Evolutionary conservation across 2,888 invertebrate species (phyloP).

Genomic region (Strigamia maritima): DNA sequence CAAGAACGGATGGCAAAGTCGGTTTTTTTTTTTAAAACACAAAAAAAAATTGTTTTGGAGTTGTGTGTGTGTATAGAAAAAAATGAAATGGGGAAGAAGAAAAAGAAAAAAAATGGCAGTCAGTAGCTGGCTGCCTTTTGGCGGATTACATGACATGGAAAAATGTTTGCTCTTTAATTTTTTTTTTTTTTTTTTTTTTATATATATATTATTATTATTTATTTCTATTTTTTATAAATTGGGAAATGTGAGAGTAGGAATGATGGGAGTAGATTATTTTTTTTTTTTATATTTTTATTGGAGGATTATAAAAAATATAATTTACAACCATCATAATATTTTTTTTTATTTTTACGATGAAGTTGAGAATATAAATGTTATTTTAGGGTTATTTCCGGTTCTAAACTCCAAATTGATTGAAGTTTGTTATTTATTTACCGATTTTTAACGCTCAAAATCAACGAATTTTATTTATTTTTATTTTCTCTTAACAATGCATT

Average conservation of each 20-base stretch:
- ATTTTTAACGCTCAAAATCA: background rate
- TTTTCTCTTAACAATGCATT: background rate
- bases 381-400: background rate
- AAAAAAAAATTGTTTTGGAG: background rate
- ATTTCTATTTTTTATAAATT: too few relatives aligned
- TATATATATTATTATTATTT: too few relatives aligned
- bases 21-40: too few relatives aligned
- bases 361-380: background rate
- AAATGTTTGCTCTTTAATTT: background rate
- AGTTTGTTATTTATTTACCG: too few relatives aligned
- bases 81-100: background rate
- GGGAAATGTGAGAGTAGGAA: too few relatives aligned
- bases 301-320: background rate
- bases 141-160: background rate
- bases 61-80: background rate
- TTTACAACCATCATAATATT: background rate
- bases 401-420: background rate
- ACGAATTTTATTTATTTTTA: background rate
- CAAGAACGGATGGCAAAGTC: background rate
- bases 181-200: too few relatives aligned
- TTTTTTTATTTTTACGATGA: background rate
- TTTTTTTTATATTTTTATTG: background rate
- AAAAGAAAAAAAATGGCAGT: too few relatives aligned
- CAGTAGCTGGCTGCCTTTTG: background rate
- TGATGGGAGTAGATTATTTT: too few relatives aligned